Evolutionary conservation across 2,888 invertebrate species (phyloP), one percentile per base, ranked within the genome.

Genomic region (Cephus rjabovi): DNA sequence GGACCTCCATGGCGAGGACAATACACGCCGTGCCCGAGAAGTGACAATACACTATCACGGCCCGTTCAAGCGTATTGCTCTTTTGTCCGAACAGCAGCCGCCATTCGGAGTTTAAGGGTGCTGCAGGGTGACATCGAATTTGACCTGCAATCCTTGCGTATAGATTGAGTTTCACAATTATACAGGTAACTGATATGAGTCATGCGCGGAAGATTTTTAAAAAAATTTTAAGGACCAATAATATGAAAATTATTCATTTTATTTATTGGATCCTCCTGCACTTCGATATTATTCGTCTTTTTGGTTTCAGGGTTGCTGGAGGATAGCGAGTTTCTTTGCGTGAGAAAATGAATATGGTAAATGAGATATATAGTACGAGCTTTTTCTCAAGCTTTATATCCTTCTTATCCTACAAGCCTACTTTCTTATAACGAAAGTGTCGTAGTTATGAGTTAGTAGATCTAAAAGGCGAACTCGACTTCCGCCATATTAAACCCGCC

Each of bases 1-100:
- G 91, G 91, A 88, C 89, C 90, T 89, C 90, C 89, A 90, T 88
- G 90, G 86, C 87, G 88, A 89, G 89, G 89, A 91, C 90, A 90
- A 90, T 90, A 89, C 89, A 86, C 85, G 85, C 81, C 86, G 87
- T 85, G 84, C 84, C 85, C 85, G 86, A 85, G 87, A 87, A 88
- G 87, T 86, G 88, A 89, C 89, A 89, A 89, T 89, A 89, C 88
- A 87, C 87, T 89, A 87, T 89, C 88, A 88, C 77, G 78, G 75
- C 73, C 80, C 77, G 81, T 77, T 75, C 79, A 70, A 75, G 87
- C 86, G 85, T 88, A 88, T 90, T 91, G 91, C 91, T 90, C 91
- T 91, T 91, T 91, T 91, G 91, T 91, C 86, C 89, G 86, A 87
- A 80, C 74, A 79, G 82, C 83, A 85, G 83, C 82, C 84, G 4